These are phyloP conservation scores for Gobius niger DNA, from an alignment of 2,113 vertebrate species.

Conservation along the genomic window DNA sequence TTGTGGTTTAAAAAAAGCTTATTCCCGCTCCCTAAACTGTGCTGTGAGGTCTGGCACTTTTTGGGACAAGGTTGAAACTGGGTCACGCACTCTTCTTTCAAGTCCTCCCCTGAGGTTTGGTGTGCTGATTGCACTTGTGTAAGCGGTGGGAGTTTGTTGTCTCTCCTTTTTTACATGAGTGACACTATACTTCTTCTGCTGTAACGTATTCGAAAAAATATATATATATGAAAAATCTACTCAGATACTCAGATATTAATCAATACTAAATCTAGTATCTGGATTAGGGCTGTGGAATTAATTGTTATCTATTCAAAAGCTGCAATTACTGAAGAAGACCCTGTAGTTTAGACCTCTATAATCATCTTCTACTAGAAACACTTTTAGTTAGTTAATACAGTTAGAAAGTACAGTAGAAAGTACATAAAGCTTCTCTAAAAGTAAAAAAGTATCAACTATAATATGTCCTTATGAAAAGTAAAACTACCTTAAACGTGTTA, in stretches of 20 bases:
- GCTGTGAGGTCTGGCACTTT: constrained; percentile 17
- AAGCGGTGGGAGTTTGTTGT: constrained; percentile 36
- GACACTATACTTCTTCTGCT: constrained; percentile 9
- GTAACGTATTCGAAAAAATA: constrained; percentile 14
- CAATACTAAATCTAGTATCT: neutral
- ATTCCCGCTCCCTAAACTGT: neutral
- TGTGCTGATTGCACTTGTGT: constrained; percentile 63
- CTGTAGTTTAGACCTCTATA: no score
- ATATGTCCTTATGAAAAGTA: no score
- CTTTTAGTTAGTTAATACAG: no score
- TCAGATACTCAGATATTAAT: constrained; percentile 5
- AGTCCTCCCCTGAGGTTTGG: constrained; percentile 61
- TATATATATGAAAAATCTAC: constrained; percentile 6
- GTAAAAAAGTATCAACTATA: no score
- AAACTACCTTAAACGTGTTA: no score
- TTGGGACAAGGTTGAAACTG: constrained; percentile 45
- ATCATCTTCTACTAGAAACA: no score
- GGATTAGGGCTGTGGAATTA: no score
- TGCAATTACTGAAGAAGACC: no score
- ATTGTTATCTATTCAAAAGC: no score
- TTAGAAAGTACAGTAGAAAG: no score
- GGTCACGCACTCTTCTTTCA: constrained; percentile 55
- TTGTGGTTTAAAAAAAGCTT: neutral
- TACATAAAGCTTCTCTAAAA: no score
- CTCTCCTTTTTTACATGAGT: constrained; percentile 18